Conservation (phyloP, 1,140 invertebrate genomes). For the Philaenus spumarius region DNA sequence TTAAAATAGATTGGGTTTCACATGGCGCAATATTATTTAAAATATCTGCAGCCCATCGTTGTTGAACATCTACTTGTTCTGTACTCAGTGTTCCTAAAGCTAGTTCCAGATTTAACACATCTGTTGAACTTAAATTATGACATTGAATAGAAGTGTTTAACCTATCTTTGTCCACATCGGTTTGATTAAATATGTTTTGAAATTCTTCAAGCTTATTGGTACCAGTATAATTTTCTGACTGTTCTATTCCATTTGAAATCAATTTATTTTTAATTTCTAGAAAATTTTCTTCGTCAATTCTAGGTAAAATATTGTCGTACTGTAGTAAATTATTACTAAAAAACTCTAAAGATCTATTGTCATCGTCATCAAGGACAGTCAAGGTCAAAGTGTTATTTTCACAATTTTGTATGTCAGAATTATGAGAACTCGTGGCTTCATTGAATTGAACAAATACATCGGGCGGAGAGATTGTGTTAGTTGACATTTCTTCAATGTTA, state of each 20-base stretch:
- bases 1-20: not conserved
- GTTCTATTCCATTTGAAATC: not conserved
- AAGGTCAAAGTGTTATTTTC: too few relatives aligned
- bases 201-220: not conserved
- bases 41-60: not conserved
- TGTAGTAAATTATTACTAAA: too few relatives aligned
- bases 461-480: too few relatives aligned
- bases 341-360: too few relatives aligned
- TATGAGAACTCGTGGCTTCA: too few relatives aligned
- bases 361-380: too few relatives aligned
- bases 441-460: too few relatives aligned
- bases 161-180: not conserved
- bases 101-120: not conserved
- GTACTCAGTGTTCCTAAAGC: not conserved
- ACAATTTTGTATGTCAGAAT: too few relatives aligned
- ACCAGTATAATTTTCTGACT: not conserved
- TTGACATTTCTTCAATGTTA: not conserved
- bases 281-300: too few relatives aligned
- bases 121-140: not conserved
- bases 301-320: too few relatives aligned
- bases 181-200: not conserved
- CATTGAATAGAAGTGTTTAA: not conserved
- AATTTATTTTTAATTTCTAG: too few relatives aligned
- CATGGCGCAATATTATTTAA: not conserved
- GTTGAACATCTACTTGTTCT: not conserved